A percentile compares a stretch with the other conserved stretches of the same genome.
phyloP scores from a whole-genome alignment of 2,797 vertebrate species.

The Cirrhinus molitorella region DNA sequence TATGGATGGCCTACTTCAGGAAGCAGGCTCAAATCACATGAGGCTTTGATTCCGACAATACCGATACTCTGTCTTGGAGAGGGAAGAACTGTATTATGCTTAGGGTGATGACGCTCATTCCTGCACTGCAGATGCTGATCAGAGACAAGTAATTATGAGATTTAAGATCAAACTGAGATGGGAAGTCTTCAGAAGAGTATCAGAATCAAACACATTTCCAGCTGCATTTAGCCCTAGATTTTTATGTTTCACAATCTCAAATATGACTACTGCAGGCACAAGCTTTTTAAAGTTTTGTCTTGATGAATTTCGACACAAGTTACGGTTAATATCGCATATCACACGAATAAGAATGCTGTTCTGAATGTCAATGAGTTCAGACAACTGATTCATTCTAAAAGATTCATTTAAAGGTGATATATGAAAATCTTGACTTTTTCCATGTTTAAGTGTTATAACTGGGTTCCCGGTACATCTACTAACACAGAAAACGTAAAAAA shows the following conservation, averaged over 20 bases:
- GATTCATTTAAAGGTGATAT: neutral
- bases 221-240: neutral
- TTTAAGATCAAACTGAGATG: conserved; percentile 22
- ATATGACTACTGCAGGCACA: neutral
- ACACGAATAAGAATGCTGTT: neutral
- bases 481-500: too few relatives aligned
- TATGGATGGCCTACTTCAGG: conserved; percentile 51
- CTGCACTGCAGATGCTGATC: conserved; percentile 44
- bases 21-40: conserved; percentile 44
- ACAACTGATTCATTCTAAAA: neutral
- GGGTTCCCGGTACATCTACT: too few relatives aligned
- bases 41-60: conserved; percentile 22
- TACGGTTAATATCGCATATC: neutral
- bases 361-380: neutral
- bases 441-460: too few relatives aligned
- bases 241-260: neutral
- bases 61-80: conserved; percentile 10
- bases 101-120: conserved; percentile 17
- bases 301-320: neutral
- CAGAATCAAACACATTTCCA: neutral
- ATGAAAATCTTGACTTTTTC: too few relatives aligned
- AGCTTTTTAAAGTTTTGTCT: neutral
- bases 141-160: conserved; percentile 36
- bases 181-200: neutral
- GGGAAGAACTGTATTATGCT: conserved; percentile 20